A percentile compares a stretch with the other conserved stretches of the same genome.
phyloP scores from a whole-genome alignment of 2,797 vertebrate genomes.

The Sebastes vulpes region DNA sequence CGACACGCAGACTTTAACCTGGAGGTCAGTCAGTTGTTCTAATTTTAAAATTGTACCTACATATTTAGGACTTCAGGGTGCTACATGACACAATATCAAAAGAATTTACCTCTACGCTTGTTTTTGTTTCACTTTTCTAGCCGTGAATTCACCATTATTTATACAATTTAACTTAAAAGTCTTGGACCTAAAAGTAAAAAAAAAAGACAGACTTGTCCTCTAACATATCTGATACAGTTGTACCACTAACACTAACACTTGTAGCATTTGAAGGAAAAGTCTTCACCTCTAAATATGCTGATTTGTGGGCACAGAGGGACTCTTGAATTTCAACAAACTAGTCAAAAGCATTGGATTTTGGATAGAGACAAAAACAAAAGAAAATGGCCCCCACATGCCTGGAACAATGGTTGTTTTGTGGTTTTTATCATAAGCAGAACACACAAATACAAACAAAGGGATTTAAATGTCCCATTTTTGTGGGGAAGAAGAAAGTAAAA shows the following conservation, averaged over 20 bases:
- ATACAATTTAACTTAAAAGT: neutral
- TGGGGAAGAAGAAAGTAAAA: conserved; percentile 7
- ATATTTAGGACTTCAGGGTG: neutral
- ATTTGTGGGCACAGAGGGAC: neutral
- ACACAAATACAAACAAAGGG: neutral
- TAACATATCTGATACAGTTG: neutral
- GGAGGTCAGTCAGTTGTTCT: neutral
- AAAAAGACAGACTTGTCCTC: neutral
- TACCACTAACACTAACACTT: neutral
- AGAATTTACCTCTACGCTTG: neutral
- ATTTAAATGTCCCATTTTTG: neutral
- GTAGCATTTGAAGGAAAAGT: neutral
- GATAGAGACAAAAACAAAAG: neutral
- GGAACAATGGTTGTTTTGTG: conserved; percentile 2
- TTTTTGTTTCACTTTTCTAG: neutral
- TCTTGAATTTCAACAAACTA: neutral
- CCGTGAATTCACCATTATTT: neutral
- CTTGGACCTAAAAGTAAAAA: neutral
- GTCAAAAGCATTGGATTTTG: neutral
- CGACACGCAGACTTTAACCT: neutral
- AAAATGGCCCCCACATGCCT: neutral
- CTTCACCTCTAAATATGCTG: neutral
- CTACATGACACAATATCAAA: neutral
- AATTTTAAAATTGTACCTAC: neutral
- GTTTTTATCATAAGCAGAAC: neutral